Percentiles rank a stretch among this genome's conserved stretches.
Evolutionary conservation across 2,113 vertebrate species (phyloP).

Genomic region (Pteruthius melanotis): DNA sequence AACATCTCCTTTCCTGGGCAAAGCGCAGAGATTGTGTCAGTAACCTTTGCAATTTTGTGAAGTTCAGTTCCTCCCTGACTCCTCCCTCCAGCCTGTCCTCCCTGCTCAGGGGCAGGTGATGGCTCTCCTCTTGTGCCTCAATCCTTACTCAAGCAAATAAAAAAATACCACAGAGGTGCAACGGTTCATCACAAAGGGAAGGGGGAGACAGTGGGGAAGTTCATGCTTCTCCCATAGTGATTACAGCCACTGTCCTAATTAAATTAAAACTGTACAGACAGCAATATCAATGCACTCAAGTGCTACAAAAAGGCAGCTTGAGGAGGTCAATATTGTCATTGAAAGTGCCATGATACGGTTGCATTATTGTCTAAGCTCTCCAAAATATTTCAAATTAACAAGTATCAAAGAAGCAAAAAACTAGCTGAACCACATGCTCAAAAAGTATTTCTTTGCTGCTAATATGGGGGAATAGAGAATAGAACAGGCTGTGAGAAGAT

Average conservation of each 20-base stretch:
- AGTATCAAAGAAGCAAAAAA: neutral
- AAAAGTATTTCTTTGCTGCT: neutral
- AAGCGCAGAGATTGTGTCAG: constrained; percentile 22
- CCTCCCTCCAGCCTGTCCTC: neutral
- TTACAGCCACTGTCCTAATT: constrained; percentile 35
- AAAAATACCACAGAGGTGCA: neutral
- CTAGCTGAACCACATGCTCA: neutral
- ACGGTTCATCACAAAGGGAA: neutral
- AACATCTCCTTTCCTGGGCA: constrained; percentile 56
- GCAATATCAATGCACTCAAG: neutral
- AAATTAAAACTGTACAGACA: constrained; percentile 41
- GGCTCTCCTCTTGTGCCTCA: neutral
- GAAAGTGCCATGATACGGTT: neutral
- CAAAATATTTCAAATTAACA: constrained; percentile 11
- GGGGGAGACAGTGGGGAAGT: neutral
- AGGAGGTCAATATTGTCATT: neutral
- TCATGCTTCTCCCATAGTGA: neutral
- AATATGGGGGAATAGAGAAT: neutral
- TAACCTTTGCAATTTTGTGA: constrained; percentile 37
- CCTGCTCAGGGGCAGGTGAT: neutral
- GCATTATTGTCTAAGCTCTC: neutral
- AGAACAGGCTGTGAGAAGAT: neutral
- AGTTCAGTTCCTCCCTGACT: constrained; percentile 19
- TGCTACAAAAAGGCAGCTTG: neutral
- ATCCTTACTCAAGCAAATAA: neutral